Evolutionary conservation across 2,797 vertebrate genomes (phyloP).

Genomic region (Peromyscus aztecus): DNA sequence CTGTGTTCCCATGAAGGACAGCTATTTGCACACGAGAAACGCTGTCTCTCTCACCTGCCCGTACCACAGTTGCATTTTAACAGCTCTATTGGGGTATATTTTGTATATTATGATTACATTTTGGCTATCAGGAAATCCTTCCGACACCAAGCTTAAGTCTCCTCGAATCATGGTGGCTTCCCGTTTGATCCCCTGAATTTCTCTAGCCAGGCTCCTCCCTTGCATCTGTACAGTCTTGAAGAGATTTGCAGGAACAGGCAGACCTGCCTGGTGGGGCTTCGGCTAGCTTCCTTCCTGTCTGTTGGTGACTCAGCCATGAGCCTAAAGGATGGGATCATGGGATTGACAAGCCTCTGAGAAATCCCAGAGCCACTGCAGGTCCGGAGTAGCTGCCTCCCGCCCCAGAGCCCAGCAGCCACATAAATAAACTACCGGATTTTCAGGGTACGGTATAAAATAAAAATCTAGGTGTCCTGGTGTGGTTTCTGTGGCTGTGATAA

Average conservation of each 20-base stretch:
- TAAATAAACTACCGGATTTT: neutral
- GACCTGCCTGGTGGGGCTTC: neutral
- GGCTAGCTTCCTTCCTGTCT: slow-evolving; percentile 54
- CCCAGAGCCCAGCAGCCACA: neutral
- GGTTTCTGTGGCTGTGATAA: neutral
- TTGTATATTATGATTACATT: slow-evolving; percentile 23
- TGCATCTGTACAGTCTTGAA: neutral
- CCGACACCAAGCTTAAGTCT: neutral
- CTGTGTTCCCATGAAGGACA: neutral
- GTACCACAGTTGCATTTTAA: neutral
- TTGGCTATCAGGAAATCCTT: slow-evolving; percentile 42
- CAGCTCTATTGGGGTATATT: neutral
- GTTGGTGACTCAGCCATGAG: slow-evolving; percentile 47
- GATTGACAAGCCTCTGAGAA: slow-evolving; percentile 46
- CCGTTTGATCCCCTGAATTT: neutral
- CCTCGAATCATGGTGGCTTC: neutral
- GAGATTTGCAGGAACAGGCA: slow-evolving; percentile 12
- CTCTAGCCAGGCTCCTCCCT: neutral
- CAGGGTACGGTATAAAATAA: neutral
- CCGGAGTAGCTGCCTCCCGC: neutral
- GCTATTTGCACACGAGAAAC: neutral
- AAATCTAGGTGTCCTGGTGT: neutral
- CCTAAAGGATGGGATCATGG: neutral
- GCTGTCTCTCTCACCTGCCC: neutral
- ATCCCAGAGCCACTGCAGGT: neutral